Evolutionary conservation across 1,140 invertebrate species (phyloP).

Genomic region (Brachionus plicatilis): DNA sequence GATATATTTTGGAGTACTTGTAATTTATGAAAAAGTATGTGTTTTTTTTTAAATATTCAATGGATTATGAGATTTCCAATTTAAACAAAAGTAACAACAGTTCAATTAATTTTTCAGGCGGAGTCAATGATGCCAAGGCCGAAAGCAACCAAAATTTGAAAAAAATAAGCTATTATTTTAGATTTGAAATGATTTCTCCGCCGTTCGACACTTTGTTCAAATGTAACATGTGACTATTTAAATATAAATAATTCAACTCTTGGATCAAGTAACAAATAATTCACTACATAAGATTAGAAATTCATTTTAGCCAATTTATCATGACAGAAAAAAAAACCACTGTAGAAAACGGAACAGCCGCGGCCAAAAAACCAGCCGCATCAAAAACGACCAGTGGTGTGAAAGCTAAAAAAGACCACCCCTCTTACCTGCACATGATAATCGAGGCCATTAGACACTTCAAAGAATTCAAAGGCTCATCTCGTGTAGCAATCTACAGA

Average conservation of each 20-base stretch:
- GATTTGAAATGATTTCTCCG: background rate
- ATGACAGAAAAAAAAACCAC: background rate
- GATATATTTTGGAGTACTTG: too few species aligned
- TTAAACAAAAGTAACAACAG: too few species aligned
- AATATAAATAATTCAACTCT: background rate
- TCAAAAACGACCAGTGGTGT: background rate
- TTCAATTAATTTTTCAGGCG: too few species aligned
- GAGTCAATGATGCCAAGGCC: too few species aligned
- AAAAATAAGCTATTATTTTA: too few species aligned
- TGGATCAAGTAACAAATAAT: background rate
- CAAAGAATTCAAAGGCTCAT: slow-evolving; percentile 18
- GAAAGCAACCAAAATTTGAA: too few species aligned
- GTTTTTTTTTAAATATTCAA: too few species aligned
- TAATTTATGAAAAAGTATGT: too few species aligned
- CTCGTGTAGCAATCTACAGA: background rate
- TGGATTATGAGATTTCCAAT: too few species aligned
- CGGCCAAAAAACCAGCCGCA: background rate
- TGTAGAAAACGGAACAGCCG: background rate
- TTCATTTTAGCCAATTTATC: background rate
- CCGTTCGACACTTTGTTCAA: background rate
- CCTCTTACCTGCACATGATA: slow-evolving; percentile 2
- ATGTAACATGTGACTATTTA: background rate
- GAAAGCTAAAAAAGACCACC: background rate
- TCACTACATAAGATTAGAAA: too few species aligned
- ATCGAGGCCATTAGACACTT: slow-evolving; percentile 27